Evolutionary conservation across 2,888 invertebrate genomes (phyloP).

Genomic region (Apodemia zela): DNA sequence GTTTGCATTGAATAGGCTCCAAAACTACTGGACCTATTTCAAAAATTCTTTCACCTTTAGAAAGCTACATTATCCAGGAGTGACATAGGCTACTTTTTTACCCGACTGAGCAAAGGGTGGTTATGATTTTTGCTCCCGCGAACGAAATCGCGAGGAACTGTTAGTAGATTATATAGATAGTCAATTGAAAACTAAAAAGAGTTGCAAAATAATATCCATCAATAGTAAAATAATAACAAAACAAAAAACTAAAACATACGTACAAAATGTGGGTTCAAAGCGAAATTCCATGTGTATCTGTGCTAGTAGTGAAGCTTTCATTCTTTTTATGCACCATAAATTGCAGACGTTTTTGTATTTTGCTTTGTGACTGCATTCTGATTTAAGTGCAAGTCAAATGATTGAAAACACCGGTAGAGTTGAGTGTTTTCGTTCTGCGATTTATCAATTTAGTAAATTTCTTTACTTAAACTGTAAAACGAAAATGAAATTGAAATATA

Average conservation of each 20-base stretch:
- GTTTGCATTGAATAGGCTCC: too few relatives aligned
- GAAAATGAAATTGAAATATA: too few relatives aligned
- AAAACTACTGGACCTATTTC: too few relatives aligned
- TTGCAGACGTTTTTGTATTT: constrained; percentile 3
- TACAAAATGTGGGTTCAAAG: constrained; percentile 1
- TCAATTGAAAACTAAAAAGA: background rate
- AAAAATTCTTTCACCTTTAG: too few relatives aligned
- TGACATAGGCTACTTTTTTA: too few relatives aligned
- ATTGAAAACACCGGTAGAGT: background rate
- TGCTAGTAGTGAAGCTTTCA: constrained; percentile 1
- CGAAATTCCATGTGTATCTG: background rate
- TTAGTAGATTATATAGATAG: too few relatives aligned
- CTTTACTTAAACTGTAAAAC: background rate
- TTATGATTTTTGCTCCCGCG: too few relatives aligned
- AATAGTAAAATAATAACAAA: background rate
- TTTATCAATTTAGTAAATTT: background rate
- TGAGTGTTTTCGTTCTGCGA: background rate
- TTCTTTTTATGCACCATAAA: constrained; percentile 2
- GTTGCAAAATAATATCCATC: background rate
- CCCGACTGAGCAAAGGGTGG: too few relatives aligned
- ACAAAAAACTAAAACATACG: background rate
- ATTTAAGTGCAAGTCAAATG: constrained; percentile 7
- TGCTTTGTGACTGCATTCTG: constrained; percentile 5
- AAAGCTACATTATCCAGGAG: too few relatives aligned
- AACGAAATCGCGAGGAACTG: too few relatives aligned